A percentile compares a stretch with the other conserved stretches of the same genome.
Conservation (phyloP, 2,113 vertebrate genomes). For the Dermatemys mawii region DNA sequence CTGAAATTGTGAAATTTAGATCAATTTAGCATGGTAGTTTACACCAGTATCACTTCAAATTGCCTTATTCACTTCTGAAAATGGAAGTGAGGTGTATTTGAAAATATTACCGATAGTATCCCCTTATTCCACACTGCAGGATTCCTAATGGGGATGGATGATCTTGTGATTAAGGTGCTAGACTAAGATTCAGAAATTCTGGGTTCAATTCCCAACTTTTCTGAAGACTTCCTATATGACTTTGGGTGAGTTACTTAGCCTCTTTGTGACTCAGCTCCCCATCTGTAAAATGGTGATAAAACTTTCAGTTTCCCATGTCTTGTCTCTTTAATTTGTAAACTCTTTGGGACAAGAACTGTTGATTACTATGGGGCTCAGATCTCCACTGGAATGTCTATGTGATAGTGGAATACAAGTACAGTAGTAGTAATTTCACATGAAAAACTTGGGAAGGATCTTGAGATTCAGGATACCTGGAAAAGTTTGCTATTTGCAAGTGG, state of each 20-base stretch:
- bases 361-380: not conserved
- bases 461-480: not conserved
- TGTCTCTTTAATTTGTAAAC: not conserved
- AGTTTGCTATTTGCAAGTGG: not conserved
- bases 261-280: not conserved
- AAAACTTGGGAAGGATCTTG: not conserved
- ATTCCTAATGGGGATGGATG: not conserved
- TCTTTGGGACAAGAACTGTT: too few species aligned
- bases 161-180: not conserved
- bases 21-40: too few species aligned
- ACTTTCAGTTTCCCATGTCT: not conserved
- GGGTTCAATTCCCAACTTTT: not conserved
- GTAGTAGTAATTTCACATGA: not conserved
- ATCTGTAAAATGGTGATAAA: not conserved
- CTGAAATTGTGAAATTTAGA: too few species aligned
- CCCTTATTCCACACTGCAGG: not conserved
- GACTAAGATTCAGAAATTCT: not conserved
- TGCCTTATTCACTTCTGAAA: not conserved
- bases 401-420: not conserved
- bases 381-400: not conserved
- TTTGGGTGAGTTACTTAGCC: not conserved
- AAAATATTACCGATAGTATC: not conserved
- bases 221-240: not conserved
- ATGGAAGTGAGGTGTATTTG: not conserved
- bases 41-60: not conserved